These are phyloP conservation scores for Aradus depressus DNA, from an alignment of 2,888 invertebrate genomes.

Conservation along the genomic window DNA sequence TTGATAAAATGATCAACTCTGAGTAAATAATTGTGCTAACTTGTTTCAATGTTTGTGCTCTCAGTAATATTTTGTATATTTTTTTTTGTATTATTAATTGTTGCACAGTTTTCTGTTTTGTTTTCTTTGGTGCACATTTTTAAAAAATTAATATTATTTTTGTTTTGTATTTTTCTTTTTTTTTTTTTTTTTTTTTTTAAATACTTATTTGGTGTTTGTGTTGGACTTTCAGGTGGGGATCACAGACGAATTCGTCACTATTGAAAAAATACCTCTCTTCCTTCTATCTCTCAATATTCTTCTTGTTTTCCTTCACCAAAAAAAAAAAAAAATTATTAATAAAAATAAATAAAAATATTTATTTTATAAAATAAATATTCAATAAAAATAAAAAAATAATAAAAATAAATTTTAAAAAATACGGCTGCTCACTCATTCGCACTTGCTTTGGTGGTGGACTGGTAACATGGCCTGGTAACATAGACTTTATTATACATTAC, in stretches of 20 bases:
- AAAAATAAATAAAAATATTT: background rate
- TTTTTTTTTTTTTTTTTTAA: constrained; percentile 18
- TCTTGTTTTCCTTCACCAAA: constrained; percentile 18
- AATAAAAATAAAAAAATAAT: constrained; percentile 13
- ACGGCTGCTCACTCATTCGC: too few relatives aligned
- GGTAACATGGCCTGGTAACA: too few relatives aligned
- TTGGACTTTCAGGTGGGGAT: constrained; percentile 31
- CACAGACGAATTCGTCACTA: constrained; percentile 32
- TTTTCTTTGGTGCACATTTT: constrained; percentile 16
- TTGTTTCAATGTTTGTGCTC: background rate
- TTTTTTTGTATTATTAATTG: constrained; percentile 5
- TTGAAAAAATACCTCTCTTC: constrained; percentile 27
- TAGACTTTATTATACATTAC: too few relatives aligned
- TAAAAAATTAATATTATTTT: constrained; percentile 15
- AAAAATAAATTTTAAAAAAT: too few relatives aligned
- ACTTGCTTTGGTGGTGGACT: constrained; percentile 27
- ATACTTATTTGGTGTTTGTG: constrained; percentile 19
- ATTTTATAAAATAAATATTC: constrained; percentile 1
- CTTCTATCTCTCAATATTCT: constrained; percentile 22
- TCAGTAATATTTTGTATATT: background rate
- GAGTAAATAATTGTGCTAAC: too few relatives aligned
- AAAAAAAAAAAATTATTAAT: constrained; percentile 12
- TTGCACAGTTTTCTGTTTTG: constrained; percentile 13
- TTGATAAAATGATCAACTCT: too few relatives aligned
- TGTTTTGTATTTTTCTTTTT: constrained; percentile 14